phyloP scores from a whole-genome alignment of 2,888 invertebrate genomes.

The Nephrotoma flavescens region DNA sequence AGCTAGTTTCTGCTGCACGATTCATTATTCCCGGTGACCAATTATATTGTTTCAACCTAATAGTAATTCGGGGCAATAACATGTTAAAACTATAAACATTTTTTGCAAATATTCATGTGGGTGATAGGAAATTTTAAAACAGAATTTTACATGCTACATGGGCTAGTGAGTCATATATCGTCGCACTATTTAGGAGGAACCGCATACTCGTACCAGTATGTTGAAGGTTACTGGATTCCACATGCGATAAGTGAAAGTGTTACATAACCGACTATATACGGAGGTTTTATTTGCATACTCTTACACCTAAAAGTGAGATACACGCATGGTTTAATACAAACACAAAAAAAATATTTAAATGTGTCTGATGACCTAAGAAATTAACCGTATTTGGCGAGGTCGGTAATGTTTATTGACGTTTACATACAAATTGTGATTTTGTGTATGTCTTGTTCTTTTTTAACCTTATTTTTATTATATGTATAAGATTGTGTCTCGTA shows the following conservation, averaged over 20 bases:
- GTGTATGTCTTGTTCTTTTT: not conserved
- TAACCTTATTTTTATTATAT: not conserved
- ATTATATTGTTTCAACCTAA: no score
- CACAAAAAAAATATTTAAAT: not conserved
- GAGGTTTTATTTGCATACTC: not conserved
- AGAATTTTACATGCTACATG: not conserved
- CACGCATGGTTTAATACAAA: not conserved
- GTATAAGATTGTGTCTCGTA: not conserved
- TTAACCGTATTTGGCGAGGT: conserved; percentile 2
- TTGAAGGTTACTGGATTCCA: no score
- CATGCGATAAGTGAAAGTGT: not conserved
- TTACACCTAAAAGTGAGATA: not conserved
- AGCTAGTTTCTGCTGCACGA: no score
- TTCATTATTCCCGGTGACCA: no score
- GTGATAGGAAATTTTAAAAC: not conserved
- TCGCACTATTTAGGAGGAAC: no score
- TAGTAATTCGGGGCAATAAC: not conserved
- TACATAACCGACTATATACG: not conserved
- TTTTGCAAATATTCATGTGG: not conserved
- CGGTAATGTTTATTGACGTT: not conserved
- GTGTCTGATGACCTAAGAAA: conserved; percentile 3
- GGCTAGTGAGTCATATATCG: no score
- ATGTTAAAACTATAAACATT: not conserved
- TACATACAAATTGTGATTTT: not conserved
- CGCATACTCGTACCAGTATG: no score